Conservation (phyloP, 2,888 invertebrate genomes). For the Mellilla xanthometata region DNA sequence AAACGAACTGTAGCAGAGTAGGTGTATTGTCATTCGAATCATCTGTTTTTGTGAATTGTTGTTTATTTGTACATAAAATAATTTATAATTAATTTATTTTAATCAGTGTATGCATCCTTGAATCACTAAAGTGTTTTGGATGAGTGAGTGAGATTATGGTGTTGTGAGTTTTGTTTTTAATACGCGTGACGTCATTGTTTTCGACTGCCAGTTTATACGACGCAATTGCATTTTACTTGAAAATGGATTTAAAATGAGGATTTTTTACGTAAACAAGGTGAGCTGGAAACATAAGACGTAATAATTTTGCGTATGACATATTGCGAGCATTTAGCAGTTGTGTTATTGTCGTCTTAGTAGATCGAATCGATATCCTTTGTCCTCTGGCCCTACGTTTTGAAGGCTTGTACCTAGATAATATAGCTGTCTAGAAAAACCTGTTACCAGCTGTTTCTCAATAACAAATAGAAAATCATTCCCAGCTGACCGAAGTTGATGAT, state of each 20-base stretch:
- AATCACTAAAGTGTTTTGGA: conserved; percentile 42
- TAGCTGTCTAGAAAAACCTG: conserved; percentile 23
- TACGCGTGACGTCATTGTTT: conserved; percentile 83
- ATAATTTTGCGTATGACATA: conserved; percentile 29
- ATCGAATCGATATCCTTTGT: conserved; percentile 79
- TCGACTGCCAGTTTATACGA: conserved; percentile 81
- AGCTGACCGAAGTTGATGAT: conserved; percentile 5
- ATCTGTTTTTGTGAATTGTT: conserved; percentile 74
- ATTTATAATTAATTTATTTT: conserved; percentile 60
- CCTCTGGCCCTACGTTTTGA: conserved; percentile 57
- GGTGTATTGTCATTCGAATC: conserved; percentile 60
- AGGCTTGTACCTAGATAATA: conserved; percentile 16
- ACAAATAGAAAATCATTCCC: conserved; percentile 28
- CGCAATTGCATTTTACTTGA: conserved; percentile 82
- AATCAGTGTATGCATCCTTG: conserved; percentile 43
- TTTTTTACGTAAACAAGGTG: conserved; percentile 66
- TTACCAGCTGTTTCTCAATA: conserved; percentile 60
- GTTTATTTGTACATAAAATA: conserved; percentile 72
- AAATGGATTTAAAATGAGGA: conserved; percentile 80
- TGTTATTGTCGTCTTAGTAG: conserved; percentile 39
- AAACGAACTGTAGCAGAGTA: conserved; percentile 39
- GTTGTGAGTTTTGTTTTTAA: conserved; percentile 60
- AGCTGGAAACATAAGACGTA: conserved; percentile 45
- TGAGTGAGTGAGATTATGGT: conserved; percentile 55
- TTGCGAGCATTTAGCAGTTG: conserved; percentile 22